Evolutionary conservation across 2,113 vertebrate genomes (phyloP).

Genomic region (Pollachius pollachius): DNA sequence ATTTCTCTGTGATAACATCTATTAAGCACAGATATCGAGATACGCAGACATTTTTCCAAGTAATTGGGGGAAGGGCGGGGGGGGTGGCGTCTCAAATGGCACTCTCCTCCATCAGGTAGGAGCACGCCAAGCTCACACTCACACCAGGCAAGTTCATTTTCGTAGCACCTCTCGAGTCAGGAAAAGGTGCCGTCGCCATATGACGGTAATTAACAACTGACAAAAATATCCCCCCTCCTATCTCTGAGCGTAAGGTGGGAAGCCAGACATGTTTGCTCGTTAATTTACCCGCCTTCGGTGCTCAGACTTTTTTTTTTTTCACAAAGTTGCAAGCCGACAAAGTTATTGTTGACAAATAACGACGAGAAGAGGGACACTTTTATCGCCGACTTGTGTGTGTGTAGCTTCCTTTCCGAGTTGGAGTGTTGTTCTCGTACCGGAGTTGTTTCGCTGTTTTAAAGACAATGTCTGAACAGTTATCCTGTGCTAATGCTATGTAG

Average conservation of each 20-base stretch:
- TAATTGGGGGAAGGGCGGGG: no score
- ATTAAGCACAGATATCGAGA: no score
- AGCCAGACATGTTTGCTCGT: slow-evolving; percentile 90
- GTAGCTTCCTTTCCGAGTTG: no score
- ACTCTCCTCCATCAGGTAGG: no score
- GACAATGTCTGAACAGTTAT: no score
- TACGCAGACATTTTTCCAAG: no score
- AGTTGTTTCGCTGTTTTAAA: not conserved
- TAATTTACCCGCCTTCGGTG: slow-evolving; percentile 79
- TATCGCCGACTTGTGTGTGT: no score
- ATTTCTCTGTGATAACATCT: no score
- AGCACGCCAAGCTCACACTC: slow-evolving; percentile 69
- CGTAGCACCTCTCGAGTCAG: slow-evolving; percentile 53
- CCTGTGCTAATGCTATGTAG: no score
- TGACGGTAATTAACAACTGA: slow-evolving; percentile 97
- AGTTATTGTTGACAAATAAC: slow-evolving; percentile 72
- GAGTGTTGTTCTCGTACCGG: not conserved
- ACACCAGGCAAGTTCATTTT: slow-evolving; percentile 72
- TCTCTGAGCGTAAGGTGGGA: slow-evolving; percentile 89
- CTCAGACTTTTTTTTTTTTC: not conserved
- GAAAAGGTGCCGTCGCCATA: slow-evolving; percentile 86
- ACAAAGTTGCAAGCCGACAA: slow-evolving; percentile 72
- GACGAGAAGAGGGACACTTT: not conserved
- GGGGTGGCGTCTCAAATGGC: no score
- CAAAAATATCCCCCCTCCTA: slow-evolving; percentile 92